Conservation (phyloP, 2,888 invertebrate species). For the Scrobipalpa costella region DNA sequence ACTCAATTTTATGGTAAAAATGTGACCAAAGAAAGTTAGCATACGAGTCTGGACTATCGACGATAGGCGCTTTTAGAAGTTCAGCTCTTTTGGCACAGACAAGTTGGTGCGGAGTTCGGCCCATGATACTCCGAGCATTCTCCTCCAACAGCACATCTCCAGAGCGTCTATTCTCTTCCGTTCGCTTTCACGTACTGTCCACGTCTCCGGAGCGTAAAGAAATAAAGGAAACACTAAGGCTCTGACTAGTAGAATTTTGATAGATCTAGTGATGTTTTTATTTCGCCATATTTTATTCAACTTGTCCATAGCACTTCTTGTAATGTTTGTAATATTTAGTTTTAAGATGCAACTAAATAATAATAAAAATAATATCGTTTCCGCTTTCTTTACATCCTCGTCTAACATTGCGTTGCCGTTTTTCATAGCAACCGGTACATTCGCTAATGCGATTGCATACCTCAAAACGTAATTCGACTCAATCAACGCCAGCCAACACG, state of each 20-base stretch:
- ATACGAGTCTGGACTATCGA: neutral
- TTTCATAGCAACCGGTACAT: conserved; percentile 58
- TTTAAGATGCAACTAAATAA: too few species aligned
- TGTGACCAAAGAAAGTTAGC: conserved; percentile 9
- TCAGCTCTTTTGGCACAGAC: neutral
- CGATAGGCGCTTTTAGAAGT: neutral
- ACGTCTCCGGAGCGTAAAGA: too few species aligned
- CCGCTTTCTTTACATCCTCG: neutral
- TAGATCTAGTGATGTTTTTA: too few species aligned
- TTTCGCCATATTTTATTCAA: too few species aligned
- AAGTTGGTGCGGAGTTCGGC: neutral
- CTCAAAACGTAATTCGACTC: conserved; percentile 68
- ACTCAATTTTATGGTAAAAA: too few species aligned
- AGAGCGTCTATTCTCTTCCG: conserved; percentile 10
- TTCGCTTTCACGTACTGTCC: too few species aligned
- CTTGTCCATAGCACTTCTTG: too few species aligned
- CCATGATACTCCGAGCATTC: conserved; percentile 4
- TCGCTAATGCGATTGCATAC: conserved; percentile 73
- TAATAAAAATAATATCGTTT: neutral
- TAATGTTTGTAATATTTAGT: too few species aligned
- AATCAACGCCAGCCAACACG: conserved; percentile 64
- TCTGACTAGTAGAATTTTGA: too few species aligned
- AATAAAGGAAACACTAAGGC: too few species aligned
- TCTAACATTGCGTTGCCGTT: conserved; percentile 33
- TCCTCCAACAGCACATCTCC: conserved; percentile 16